These are phyloP conservation scores for Sialis fuliginosa DNA, from an alignment of 2,888 invertebrate species.

Conservation along the genomic window DNA sequence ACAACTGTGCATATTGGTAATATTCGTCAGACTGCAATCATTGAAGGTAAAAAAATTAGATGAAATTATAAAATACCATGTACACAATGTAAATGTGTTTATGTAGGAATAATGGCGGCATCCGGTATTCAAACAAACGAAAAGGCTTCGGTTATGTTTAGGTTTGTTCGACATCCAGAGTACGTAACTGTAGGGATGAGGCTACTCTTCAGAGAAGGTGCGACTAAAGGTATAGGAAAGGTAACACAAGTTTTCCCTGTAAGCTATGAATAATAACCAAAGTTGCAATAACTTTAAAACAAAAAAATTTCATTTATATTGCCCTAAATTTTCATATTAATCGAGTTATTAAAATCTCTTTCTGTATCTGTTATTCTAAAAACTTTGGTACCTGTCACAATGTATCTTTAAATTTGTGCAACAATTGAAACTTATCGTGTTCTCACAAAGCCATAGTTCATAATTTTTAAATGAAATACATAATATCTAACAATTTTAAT, in stretches of 20 bases:
- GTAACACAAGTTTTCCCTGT: conserved; percentile 56
- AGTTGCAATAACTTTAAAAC: too few species aligned
- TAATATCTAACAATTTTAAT: too few species aligned
- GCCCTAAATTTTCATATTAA: too few species aligned
- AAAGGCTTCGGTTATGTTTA: conserved; percentile 70
- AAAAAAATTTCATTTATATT: too few species aligned
- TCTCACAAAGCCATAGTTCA: too few species aligned
- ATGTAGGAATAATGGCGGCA: conserved; percentile 38
- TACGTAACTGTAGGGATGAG: conserved; percentile 64
- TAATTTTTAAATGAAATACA: too few species aligned
- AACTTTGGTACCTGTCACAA: too few species aligned
- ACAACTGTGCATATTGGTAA: conserved; percentile 92
- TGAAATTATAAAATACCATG: conserved; percentile 14
- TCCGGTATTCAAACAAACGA: conserved; percentile 64
- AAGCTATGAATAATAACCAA: too few species aligned
- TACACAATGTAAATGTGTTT: conserved; percentile 12
- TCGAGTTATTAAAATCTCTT: too few species aligned
- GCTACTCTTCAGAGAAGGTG: conserved; percentile 67
- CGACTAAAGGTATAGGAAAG: conserved; percentile 72
- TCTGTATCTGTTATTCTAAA: too few species aligned
- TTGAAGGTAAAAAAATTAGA: conserved; percentile 52
- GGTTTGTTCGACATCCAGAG: conserved; percentile 80
- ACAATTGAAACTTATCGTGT: too few species aligned
- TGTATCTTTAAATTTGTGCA: too few species aligned
- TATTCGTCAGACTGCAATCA: conserved; percentile 86